Conservation (phyloP, 2,797 vertebrate genomes). For the Chelmon rostratus region DNA sequence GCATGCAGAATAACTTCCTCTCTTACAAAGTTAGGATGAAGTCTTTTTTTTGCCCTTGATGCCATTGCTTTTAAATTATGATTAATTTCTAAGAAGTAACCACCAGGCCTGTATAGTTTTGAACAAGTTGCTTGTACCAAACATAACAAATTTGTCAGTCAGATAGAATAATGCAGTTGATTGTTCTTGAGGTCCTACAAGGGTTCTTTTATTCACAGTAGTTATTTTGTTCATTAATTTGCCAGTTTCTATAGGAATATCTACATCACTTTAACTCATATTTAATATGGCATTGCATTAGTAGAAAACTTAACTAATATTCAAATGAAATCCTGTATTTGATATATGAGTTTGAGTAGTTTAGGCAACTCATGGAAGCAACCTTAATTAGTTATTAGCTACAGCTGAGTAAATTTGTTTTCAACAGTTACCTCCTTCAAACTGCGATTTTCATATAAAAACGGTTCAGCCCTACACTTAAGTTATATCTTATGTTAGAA, state of each 20-base stretch:
- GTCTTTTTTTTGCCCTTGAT: no score
- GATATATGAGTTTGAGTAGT: not conserved
- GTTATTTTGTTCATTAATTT: not conserved
- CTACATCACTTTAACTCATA: not conserved
- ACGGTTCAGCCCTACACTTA: not conserved
- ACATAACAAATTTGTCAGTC: not conserved
- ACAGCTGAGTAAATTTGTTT: not conserved
- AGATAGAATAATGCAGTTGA: not conserved
- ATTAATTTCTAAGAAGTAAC: not conserved
- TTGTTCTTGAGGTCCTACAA: not conserved
- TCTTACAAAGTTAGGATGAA: not conserved
- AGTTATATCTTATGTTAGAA: not conserved
- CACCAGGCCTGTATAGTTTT: not conserved
- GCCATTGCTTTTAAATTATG: not conserved
- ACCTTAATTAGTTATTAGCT: not conserved
- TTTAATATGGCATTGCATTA: not conserved
- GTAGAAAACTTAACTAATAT: not conserved
- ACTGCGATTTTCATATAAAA: not conserved
- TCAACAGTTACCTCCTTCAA: not conserved
- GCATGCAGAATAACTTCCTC: constrained; percentile 8
- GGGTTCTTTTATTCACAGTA: not conserved
- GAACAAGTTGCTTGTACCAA: not conserved
- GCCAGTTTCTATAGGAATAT: not conserved
- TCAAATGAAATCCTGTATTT: not conserved
- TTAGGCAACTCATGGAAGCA: not conserved